Evolutionary conservation across 2,888 invertebrate species (phyloP).

Genomic region (Eristalis tenax): DNA sequence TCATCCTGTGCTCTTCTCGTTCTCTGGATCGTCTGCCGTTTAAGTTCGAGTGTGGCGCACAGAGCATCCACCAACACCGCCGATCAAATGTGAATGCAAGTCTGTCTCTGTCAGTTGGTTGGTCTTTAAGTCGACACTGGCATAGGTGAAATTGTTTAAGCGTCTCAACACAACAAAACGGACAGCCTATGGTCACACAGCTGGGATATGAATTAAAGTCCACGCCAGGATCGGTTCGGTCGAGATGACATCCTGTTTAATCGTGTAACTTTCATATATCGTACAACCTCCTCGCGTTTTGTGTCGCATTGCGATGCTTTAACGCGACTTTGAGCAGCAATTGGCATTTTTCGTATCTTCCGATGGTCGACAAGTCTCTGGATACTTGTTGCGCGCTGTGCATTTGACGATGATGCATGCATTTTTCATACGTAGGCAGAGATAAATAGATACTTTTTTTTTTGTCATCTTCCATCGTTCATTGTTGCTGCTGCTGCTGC

Average conservation of each 20-base stretch:
- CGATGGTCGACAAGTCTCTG: conserved; percentile 12
- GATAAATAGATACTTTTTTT: conserved; percentile 45
- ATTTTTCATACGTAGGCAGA: conserved; percentile 65
- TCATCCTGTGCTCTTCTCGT: not conserved
- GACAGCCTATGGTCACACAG: conserved; percentile 13
- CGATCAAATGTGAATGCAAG: conserved; percentile 8
- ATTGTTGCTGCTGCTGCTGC: conserved; percentile 9
- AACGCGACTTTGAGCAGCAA: not conserved
- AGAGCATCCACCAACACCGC: not conserved
- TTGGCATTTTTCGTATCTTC: conserved; percentile 43
- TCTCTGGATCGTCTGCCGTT: not conserved
- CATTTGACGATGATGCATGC: conserved; percentile 69
- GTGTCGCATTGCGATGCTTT: conserved; percentile 29
- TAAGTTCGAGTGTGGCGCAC: not conserved
- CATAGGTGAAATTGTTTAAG: conserved; percentile 65
- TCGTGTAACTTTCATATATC: conserved; percentile 17
- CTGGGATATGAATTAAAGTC: conserved; percentile 50
- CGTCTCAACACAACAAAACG: conserved; percentile 32
- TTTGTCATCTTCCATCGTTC: not conserved
- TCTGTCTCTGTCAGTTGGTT: conserved; percentile 20
- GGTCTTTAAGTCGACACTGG: conserved; percentile 2
- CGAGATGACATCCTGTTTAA: conserved; percentile 37
- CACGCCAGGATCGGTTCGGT: conserved; percentile 22
- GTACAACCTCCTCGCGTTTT: not conserved
- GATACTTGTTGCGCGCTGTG: conserved; percentile 55